Evolutionary conservation across 2,797 vertebrate genomes (phyloP).

Genomic region (Gallinago nigripennis): DNA sequence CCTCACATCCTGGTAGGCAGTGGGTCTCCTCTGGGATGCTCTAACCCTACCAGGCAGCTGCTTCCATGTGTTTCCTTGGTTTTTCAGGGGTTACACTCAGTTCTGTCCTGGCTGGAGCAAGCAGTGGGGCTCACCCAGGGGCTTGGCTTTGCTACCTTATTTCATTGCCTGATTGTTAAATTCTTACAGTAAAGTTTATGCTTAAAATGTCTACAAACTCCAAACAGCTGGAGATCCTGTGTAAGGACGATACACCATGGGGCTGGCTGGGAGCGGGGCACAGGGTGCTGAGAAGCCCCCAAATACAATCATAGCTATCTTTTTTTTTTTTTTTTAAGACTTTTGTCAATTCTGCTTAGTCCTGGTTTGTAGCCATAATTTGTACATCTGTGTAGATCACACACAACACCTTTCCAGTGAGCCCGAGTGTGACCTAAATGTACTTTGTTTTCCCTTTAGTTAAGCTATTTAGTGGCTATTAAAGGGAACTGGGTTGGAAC

Average conservation of each 20-base stretch:
- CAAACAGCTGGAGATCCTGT: not conserved
- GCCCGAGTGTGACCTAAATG: not conserved
- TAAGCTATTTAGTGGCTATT: not conserved
- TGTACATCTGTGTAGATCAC: not conserved
- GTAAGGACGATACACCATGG: fast-evolving
- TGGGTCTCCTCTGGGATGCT: not conserved
- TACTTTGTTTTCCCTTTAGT: not conserved
- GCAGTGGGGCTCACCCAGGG: not conserved
- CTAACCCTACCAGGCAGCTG: not conserved
- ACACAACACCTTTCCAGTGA: not conserved
- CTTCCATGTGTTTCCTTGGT: no score
- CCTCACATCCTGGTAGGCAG: not conserved
- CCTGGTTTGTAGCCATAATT: not conserved
- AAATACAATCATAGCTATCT: no score
- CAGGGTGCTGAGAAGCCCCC: not conserved
- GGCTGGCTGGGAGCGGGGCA: not conserved
- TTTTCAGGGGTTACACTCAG: no score
- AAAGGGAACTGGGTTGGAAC: not conserved
- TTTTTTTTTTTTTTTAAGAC: not conserved
- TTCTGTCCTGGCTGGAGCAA: not conserved
- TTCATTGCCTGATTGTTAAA: not conserved
- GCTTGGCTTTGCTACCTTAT: not conserved
- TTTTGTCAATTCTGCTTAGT: not conserved
- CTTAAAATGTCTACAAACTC: not conserved
- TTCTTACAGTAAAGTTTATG: not conserved